Evolutionary conservation across 2,113 vertebrate genomes (phyloP), one percentile per base, ranked within the genome.

Genomic region (Phalacrocorax carbo): DNA sequence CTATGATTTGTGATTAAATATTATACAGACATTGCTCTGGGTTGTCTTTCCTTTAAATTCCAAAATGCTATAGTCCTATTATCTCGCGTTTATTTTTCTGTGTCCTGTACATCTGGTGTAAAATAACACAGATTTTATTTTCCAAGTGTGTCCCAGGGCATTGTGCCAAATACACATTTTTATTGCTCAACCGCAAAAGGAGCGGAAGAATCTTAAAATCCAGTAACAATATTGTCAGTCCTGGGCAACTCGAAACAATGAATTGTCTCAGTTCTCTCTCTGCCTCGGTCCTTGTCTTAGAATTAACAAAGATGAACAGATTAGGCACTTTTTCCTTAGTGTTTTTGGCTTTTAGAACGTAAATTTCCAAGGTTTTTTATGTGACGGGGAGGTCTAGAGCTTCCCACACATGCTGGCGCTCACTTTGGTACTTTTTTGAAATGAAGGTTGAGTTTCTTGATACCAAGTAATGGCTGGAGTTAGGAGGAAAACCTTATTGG

Each of bases 1-100:
- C 18, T 72, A 55, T 32, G 90, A 83, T 71, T 90, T 96, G 55
- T 61, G 77, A 97, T 97, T 97, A 97, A 97, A 97, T 54, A 64
- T 52, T 87, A 66, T 20, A 64, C 57, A 91, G 55, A 77, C 21
- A 20, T 73, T 2, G 3, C 64, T 60, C 29, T 86, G 78, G 32
- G 38, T 82, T 72, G 60, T 80, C 62, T 79, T 87, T 83, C 57
- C 55, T 96, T 95, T 90, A 79, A 90, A 93, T 66, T 68, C 57
- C 54, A 71, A 87, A 49, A 60, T 2, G 1, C 44, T 81, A 20
- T 18, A 85, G 44, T 87, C 40, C 65, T n/a, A 15, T 92, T 95
- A 55, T 73, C 88, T 65, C 1, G 0, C 76, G 61, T 89, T 95
- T 93, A 71, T 57, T 92, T 84, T 95, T 66, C 72, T 38, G 21